Base-by-base conservation (phyloP, 1,140 invertebrate genomes). In the Scaptomyza graminum region DNA sequence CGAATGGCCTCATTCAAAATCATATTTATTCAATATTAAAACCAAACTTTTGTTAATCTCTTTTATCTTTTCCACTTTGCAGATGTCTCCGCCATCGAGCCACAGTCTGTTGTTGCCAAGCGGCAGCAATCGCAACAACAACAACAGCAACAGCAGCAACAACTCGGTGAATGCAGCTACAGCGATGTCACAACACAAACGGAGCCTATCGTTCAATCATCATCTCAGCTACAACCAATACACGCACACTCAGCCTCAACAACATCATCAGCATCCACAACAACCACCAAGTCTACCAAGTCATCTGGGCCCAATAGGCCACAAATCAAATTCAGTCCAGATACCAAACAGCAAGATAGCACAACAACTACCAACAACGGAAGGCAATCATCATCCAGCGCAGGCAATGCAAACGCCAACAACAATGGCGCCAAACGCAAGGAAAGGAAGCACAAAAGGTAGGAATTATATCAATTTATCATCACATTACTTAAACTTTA, bases 161-260 rank as follows among this genome's bases (percentile, higher is more conserved):
- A 37, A 6, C 16, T 46, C 70, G 43, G 28, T 22, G 18, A 22
- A 2, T 22, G 62, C 76, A 52, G 72, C 70, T 57, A 79, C 75
- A 63, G 66, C 78, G 75, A 89, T 85, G 87, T 91, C 90, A 89
- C 91, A 93, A 92, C 94, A 94, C 92, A 94, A 94, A 93, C 92
- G 94, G 93, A 94, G 93, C 91, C 94, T 94, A 75, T 94, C 94
- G 90, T 94, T 94, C 92, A 94, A 94, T 91, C 94, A 94, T 90
- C 94, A 94, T 81, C 93, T 94, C 92, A 94, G 93, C 90, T 94
- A 94, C 92, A 93, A 93, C 81, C 93, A 94, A 88, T 93, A 93
- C 74, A 93, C 93, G 82, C 93, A 93, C 91, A 91, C 87, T 84
- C 92, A 92, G 76, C 93, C 92, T 90, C 93, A 92, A 92, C 93